Evolutionary conservation across 92 coral and sea anemone species (phyloP), one percentile per base, ranked within the genome.

Genomic region (Anthopleura xanthogrammica): DNA sequence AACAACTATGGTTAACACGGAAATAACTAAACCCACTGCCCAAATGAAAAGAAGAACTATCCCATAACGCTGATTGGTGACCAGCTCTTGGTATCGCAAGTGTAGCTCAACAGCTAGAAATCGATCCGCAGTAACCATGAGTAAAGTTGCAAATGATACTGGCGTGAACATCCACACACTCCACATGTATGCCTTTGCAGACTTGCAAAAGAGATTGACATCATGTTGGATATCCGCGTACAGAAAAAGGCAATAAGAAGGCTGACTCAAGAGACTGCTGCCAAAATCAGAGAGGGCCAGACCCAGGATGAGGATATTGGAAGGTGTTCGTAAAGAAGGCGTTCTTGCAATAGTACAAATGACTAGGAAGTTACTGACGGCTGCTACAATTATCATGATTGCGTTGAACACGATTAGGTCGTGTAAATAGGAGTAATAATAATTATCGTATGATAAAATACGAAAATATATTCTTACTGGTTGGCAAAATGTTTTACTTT

Each of bases 231-330:
- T 20, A 36, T 79, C 82, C 22, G 62, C 41, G n/a, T 29, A 79
- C 19, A 20, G 14, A 29, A 60, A 14, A 10, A 60, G 9, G 22
- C 16, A 58, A 60, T 13, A 58, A 23, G 73, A 22, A 20, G 82
- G 82, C 24, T 79, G 54, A 2, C 42, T 16, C 16, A 79, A 2
- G 3, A 79, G 4, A 39, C 82, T 72, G 42, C 62, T 72, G 12
- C 72, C 16, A 2, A 79, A 57, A 41, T 79, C 83, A 64, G 83
- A 17, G 11, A 80, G 2, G 40, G 83, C 83, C 29, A 62, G 42
- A 66, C 83, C 83, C 23, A 80, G 76, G 8, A 64, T 80, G 2
- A 80, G 76, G n/a, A 64, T 64, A 36, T 80, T 80, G 46, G 83
- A 17, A 10, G 83, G 83, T 12, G 57, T 64, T 10, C 65, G 83